Conservation (phyloP, 2,113 vertebrate species). For the Struthio camelus region DNA sequence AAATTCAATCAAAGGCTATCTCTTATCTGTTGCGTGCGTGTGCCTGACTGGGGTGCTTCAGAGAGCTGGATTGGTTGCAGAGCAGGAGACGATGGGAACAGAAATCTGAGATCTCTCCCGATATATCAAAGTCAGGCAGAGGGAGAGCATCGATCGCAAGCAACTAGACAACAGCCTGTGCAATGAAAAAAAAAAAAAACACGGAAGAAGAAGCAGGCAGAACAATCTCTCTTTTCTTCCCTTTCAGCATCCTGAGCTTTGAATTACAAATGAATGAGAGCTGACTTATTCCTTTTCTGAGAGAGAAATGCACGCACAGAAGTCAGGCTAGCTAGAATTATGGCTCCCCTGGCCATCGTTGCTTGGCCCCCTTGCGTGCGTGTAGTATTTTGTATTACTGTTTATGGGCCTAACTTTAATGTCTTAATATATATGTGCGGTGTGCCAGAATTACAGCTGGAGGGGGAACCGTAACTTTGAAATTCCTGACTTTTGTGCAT, state of each 20-base stretch:
- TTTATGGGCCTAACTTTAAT: constrained; percentile 72
- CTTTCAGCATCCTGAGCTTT: constrained; percentile 37
- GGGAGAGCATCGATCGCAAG: constrained; percentile 32
- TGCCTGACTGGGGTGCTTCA: not conserved
- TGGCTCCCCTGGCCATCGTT: constrained; percentile 42
- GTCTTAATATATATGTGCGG: constrained; percentile 69
- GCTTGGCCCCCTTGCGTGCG: constrained; percentile 14
- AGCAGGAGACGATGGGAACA: not conserved
- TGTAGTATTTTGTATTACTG: constrained; percentile 56
- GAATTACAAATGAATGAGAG: constrained; percentile 65
- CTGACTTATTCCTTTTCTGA: constrained; percentile 50
- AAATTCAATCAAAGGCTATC: constrained; percentile 65
- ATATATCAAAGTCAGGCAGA: constrained; percentile 37
- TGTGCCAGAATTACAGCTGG: constrained; percentile 58
- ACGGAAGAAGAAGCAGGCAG: not conserved
- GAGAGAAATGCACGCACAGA: constrained; percentile 14
- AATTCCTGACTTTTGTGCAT: constrained; percentile 25
- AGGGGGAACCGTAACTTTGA: constrained; percentile 63
- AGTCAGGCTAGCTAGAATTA: constrained; percentile 37
- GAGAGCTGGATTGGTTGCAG: not conserved
- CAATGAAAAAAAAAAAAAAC: not conserved
- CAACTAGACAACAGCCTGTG: constrained; percentile 29
- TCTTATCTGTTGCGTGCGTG: constrained; percentile 45
- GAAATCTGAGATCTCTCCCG: constrained; percentile 47
- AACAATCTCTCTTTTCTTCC: constrained; percentile 13